A percentile compares a stretch with the other conserved stretches of the same genome.
These are phyloP conservation scores for Ichneumoninae sp. DNA, from an alignment of 2,888 invertebrate species.

Conservation along the genomic window DNA sequence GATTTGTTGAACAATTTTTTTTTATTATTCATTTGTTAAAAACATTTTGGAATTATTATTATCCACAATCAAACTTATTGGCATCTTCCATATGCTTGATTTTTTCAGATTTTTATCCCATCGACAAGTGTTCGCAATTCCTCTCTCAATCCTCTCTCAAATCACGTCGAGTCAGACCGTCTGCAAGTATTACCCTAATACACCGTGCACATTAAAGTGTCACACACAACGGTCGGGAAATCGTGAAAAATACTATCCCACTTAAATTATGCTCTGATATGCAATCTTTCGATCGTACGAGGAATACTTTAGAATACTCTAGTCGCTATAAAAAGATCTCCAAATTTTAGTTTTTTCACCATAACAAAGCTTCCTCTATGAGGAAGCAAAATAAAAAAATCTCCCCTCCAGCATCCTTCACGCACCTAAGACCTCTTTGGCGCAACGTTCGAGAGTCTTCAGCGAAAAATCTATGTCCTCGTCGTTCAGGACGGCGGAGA, in stretches of 20 bases:
- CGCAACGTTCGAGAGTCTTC: slow-evolving; percentile 83
- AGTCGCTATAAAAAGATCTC: background rate
- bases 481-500: slow-evolving; percentile 88
- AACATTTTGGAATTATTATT: too few species aligned
- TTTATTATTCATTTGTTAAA: too few species aligned
- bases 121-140: too few species aligned
- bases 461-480: slow-evolving; percentile 86
- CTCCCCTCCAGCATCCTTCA: background rate
- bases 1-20: too few species aligned
- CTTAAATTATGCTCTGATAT: slow-evolving; percentile 24
- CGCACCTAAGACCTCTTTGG: slow-evolving; percentile 79
- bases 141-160: too few species aligned
- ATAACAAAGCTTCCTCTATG: too few species aligned
- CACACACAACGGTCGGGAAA: background rate
- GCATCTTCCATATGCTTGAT: too few species aligned
- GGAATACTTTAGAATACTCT: background rate
- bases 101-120: too few species aligned
- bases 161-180: too few species aligned
- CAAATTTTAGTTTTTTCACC: too few species aligned
- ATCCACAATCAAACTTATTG: too few species aligned
- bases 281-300: slow-evolving; percentile 10
- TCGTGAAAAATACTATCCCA: slow-evolving; percentile 45
- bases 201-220: background rate
- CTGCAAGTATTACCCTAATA: too few species aligned
- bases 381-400: background rate